Base-by-base conservation (phyloP, 2,888 invertebrate genomes). In the Apodemia duryi region DNA sequence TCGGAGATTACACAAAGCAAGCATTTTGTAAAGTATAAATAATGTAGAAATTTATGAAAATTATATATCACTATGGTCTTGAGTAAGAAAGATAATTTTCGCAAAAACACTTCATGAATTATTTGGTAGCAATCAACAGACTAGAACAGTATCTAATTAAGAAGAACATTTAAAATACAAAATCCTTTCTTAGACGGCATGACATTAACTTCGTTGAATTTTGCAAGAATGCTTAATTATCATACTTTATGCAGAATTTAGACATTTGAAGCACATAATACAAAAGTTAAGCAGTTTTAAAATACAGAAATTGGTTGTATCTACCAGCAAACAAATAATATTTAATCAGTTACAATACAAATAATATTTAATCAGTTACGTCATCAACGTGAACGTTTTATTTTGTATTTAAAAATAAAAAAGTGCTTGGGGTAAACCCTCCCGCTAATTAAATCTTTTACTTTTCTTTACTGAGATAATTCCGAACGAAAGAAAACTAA, bases 81-180 rank as follows among this genome's bases (percentile, higher is more conserved):
- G 13, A 46, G 13, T 46, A 11, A n/a, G 46, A 46, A 13, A 57
- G 29, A 57, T 13, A 1, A 57, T 57, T 57, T 57, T 57, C 54
- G 29, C 29, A 32, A 32, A 57, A 32, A 57, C 57, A 13, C 57
- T 57, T 32, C 57, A 57, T 57, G 32, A 57, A 57, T 57, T 57
- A 57, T 57, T 29, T 32, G 29, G 57, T 54, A 54, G 13, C 13
- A 63, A 63, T 54, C 52, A 63, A 54, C 43, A 29, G 28, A 41
- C 41, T 54, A 28, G 21, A 54, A 28, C 35, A 11, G 54, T 54
- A 57, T 57, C 57, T 57, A 57, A 57, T 57, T 57, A 57, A n/a
- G 46, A 46, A 46, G 11, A 57, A 13, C 57, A 57, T 57, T 57
- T 57, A 32, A 57, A 57, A 57, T 57, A 57, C 57, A 57, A 57